Conservation (phyloP, 2,797 vertebrate species). For the Chrosomus eos region DNA sequence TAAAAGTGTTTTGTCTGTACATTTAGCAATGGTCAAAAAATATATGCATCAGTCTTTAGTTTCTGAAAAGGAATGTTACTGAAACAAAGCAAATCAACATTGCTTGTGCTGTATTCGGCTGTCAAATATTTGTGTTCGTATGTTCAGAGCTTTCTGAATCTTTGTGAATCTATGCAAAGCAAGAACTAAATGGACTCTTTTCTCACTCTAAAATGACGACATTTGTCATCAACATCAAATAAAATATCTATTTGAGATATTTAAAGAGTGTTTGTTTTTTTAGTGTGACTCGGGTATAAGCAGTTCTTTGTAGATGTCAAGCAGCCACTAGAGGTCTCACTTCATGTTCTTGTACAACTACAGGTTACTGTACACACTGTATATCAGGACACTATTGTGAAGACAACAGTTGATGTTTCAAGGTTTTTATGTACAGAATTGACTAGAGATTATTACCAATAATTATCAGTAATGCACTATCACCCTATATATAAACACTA, state of each 20-base stretch:
- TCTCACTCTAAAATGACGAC: background rate
- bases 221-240: constrained; percentile 17
- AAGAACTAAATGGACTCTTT: background rate
- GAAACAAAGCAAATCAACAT: background rate
- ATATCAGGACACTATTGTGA: background rate
- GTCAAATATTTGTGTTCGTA: background rate
- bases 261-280: background rate
- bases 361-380: background rate
- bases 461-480: background rate
- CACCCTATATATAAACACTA: background rate
- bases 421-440: background rate
- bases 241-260: constrained; percentile 32
- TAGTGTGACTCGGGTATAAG: background rate
- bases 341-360: background rate
- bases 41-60: background rate
- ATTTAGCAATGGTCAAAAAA: background rate
- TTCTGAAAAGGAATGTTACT: background rate
- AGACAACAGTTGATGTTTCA: background rate
- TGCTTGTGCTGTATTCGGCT: background rate
- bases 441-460: background rate
- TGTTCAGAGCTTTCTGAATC: background rate
- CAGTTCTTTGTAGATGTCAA: background rate
- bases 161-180: constrained; percentile 27
- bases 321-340: constrained; percentile 42
- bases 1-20: background rate